Evolutionary conservation across 2,888 invertebrate species (phyloP), one percentile per base, ranked within the genome.

Genomic region (Antheraea yamamai): DNA sequence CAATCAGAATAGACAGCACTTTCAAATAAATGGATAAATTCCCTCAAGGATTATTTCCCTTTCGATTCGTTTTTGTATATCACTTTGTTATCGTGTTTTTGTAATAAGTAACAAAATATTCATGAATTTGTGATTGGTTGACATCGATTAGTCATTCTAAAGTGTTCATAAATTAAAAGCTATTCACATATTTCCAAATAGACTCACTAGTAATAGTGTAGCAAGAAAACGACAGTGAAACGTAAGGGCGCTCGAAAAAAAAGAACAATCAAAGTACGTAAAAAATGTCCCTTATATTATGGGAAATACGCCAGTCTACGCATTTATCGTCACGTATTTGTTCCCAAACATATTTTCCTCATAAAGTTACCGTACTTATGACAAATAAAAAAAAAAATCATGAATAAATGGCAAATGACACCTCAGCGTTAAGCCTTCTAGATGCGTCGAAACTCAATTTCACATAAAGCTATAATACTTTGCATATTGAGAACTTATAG

Each of bases 281-380:
- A 2, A n/a, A 12, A 30, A 66, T 70, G 20, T 66, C 61, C 68
- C 35, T 68, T 35, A 1, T 30, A 35, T 30, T 68, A 4, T 14
- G 35, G 68, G 68, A 68, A 35, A 68, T 68, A 4, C 18, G 30
- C 68, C 35, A 68, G 20, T 12, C 7, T 10, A 70, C 70, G 70
- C 39, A 70, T 39, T 39, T 14, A 2, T 70, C 39, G 70, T 70
- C 70, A 70, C 70, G 70, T 70, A 70, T 70, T n/a, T 66, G 30
- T 30, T 26, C 16, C 16, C 2, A n/a, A 4, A 70, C 39, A 39
- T 39, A 70, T 70, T 70, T 14, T 70, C 70, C 70, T 70, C n/a
- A n/a, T 39, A 70, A 10, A n/a, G 12, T 39, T n/a, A 70, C 12
- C 35, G 16, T 30, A 26, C 16, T 26, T 66, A 66, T 66, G 64